Evolutionary conservation across 2,113 vertebrate genomes (phyloP).

Genomic region (Phylloscopus whistleri): DNA sequence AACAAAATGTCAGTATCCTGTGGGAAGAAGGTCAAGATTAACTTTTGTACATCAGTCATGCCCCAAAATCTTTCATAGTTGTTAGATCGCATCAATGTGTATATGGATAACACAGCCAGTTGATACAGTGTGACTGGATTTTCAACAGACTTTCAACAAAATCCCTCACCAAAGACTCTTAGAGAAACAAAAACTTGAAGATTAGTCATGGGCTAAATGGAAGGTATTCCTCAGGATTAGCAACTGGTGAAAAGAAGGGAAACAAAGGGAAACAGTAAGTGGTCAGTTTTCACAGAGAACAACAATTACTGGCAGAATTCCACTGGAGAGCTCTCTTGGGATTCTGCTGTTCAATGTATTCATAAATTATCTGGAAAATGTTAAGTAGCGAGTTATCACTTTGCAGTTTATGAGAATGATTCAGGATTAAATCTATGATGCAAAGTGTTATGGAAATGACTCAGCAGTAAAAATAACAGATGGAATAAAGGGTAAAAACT

Average conservation of each 20-base stretch:
- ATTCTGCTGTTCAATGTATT: neutral
- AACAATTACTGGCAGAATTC: conserved; percentile 14
- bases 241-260: conserved; percentile 21
- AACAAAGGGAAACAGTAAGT: conserved; percentile 33
- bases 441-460: neutral
- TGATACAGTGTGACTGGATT: conserved; percentile 52
- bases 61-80: neutral
- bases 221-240: conserved; percentile 54
- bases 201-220: conserved; percentile 52
- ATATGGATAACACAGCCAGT: conserved; percentile 12
- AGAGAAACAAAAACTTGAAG: conserved; percentile 54
- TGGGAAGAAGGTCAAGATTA: neutral
- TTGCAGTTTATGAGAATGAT: neutral
- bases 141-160: conserved; percentile 41
- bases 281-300: conserved; percentile 41
- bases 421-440: neutral
- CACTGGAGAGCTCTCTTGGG: neutral
- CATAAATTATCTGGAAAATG: neutral
- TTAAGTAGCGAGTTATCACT: neutral
- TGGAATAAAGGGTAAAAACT: neutral
- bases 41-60: neutral
- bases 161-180: conserved; percentile 24
- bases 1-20: neutral
- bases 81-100: neutral
- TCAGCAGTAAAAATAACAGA: neutral